phyloP scores from a whole-genome alignment of 2,797 vertebrate species.

The Selene dorsalis region DNA sequence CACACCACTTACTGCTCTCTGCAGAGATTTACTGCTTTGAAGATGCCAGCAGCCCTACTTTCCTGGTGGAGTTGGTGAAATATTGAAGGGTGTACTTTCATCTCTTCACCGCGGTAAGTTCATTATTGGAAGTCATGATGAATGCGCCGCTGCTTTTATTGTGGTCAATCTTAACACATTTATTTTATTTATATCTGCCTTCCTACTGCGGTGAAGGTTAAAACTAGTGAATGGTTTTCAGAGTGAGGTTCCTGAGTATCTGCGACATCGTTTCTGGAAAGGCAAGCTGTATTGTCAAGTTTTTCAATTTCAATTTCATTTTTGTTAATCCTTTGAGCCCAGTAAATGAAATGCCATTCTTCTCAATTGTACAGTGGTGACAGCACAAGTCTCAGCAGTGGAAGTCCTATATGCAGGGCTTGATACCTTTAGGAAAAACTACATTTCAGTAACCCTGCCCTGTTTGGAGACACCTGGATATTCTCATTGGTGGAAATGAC shows the following conservation, averaged over 20 bases:
- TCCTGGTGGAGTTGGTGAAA: slow-evolving; percentile 17
- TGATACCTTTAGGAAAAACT: neutral
- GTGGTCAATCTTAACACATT: neutral
- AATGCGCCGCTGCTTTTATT: neutral
- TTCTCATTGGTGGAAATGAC: neutral
- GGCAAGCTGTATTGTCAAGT: slow-evolving; percentile 19
- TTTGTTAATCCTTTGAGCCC: slow-evolving; percentile 31
- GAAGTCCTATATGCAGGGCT: slow-evolving; percentile 1
- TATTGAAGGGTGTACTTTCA: neutral
- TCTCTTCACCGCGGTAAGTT: slow-evolving; percentile 7
- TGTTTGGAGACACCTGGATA: neutral
- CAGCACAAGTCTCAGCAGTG: slow-evolving; percentile 1
- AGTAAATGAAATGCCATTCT: slow-evolving; percentile 39
- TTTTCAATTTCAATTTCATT: slow-evolving; percentile 15
- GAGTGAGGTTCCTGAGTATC: neutral
- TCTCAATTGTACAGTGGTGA: slow-evolving; percentile 24
- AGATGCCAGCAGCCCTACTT: slow-evolving; percentile 33
- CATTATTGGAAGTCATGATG: slow-evolving; percentile 5
- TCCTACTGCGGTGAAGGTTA: slow-evolving; percentile 11
- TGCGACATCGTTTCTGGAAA: slow-evolving; percentile 18
- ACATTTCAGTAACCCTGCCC: neutral
- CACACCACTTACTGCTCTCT: slow-evolving; percentile 36
- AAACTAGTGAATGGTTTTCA: neutral
- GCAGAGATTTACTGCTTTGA: slow-evolving; percentile 62
- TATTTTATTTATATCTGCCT: slow-evolving; percentile 14